Percentiles rank a stretch among this genome's conserved stretches.
These are phyloP conservation scores for Ametastegia equiseti DNA, from an alignment of 2,888 invertebrate genomes.

Conservation along the genomic window DNA sequence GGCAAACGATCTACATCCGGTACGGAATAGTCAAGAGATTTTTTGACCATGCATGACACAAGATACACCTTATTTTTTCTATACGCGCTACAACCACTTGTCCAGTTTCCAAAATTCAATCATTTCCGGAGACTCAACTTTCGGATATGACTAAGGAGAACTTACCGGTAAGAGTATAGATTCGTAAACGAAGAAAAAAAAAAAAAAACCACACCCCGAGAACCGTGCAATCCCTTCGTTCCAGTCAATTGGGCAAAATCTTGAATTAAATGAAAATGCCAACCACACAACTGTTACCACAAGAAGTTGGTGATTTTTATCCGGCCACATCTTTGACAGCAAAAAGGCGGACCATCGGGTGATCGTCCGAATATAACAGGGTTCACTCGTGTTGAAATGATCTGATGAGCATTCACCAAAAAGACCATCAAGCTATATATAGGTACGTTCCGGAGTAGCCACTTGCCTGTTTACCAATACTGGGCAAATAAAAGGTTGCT, in stretches of 20 bases:
- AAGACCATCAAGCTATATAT: background rate
- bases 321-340: background rate
- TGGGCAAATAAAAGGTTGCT: background rate
- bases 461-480: background rate
- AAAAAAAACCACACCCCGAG: background rate
- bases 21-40: slow-evolving; percentile 14
- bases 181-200: background rate
- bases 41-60: slow-evolving; percentile 1
- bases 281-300: background rate
- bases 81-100: background rate
- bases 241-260: slow-evolving; percentile 19
- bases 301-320: background rate
- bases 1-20: slow-evolving; percentile 25
- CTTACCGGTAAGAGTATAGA: background rate
- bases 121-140: background rate
- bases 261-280: background rate
- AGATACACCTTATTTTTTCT: background rate
- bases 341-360: background rate
- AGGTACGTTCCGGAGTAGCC: background rate
- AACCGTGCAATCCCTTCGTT: slow-evolving; percentile 2
- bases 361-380: slow-evolving; percentile 18
- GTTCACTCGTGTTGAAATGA: background rate
- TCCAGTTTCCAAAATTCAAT: background rate
- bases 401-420: slow-evolving; percentile 1
- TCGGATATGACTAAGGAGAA: background rate